Conservation (phyloP, 1,140 invertebrate genomes). For the Andricus grossulariae region DNA sequence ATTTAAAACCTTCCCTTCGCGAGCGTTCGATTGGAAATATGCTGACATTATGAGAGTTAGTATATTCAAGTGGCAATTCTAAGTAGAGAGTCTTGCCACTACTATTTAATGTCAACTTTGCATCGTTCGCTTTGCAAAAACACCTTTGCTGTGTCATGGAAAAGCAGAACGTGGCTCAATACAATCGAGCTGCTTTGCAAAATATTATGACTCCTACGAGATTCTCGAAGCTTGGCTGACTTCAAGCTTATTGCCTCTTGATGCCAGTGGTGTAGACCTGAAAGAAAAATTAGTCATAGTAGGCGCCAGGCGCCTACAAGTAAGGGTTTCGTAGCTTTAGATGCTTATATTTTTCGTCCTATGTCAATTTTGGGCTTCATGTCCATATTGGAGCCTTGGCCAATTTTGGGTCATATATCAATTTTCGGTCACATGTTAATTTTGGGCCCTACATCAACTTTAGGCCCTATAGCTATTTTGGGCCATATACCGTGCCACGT, state of each 20-base stretch:
- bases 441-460: too few species aligned
- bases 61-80: neutral
- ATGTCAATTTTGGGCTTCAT: too few species aligned
- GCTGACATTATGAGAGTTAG: neutral
- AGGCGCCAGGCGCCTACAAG: too few species aligned
- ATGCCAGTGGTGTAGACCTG: neutral
- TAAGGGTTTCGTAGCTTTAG: too few species aligned
- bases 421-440: too few species aligned
- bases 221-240: neutral
- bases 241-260: neutral
- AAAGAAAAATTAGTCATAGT: too few species aligned
- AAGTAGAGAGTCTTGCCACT: neutral
- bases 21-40: neutral
- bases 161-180: neutral
- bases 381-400: too few species aligned
- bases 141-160: constrained; percentile 11
- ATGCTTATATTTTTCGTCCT: too few species aligned
- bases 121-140: neutral
- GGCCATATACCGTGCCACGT: too few species aligned
- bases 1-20: neutral
- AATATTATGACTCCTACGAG: neutral
- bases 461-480: too few species aligned
- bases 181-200: constrained; percentile 14
- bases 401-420: too few species aligned
- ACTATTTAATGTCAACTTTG: neutral